phyloP scores from a whole-genome alignment of 1,140 invertebrate genomes.

The Drosophila takahashii region DNA sequence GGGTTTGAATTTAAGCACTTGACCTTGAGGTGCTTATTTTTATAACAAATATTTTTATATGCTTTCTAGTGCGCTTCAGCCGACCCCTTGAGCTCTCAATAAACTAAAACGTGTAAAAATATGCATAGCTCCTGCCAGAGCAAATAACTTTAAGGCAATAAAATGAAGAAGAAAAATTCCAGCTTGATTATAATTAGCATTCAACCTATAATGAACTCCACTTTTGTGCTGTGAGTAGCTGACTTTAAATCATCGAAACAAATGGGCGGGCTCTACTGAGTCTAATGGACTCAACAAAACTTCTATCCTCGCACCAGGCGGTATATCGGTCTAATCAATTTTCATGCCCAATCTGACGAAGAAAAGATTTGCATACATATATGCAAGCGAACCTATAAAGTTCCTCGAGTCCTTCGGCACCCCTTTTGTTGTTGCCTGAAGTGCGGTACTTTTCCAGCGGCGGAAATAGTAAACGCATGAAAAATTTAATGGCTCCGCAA shows the following conservation, averaged over 20 bases:
- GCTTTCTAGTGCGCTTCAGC: no score
- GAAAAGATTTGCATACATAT: slow-evolving; percentile 40
- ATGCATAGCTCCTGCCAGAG: background rate
- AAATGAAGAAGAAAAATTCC: background rate
- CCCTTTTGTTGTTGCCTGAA: slow-evolving; percentile 7
- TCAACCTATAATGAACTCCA: background rate
- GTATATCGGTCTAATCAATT: slow-evolving; percentile 36
- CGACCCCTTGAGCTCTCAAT: background rate
- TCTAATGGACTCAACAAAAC: slow-evolving; percentile 22
- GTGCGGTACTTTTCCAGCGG: slow-evolving; percentile 9
- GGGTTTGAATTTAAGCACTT: background rate
- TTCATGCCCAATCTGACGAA: slow-evolving; percentile 7
- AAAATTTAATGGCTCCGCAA: slow-evolving; percentile 57
- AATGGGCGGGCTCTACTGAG: slow-evolving; percentile 21
- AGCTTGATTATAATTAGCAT: background rate
- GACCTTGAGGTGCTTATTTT: background rate
- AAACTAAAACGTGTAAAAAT: background rate
- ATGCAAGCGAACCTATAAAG: background rate
- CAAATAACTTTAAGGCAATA: background rate
- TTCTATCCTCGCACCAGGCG: slow-evolving; percentile 9
- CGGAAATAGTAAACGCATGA: slow-evolving; percentile 46
- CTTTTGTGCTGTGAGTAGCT: background rate
- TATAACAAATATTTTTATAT: background rate
- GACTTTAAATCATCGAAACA: slow-evolving; percentile 21
- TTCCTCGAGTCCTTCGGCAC: background rate